These are phyloP conservation scores for Trichomalopsis sarcophagae DNA, from an alignment of 1,140 invertebrate species.

Conservation along the genomic window DNA sequence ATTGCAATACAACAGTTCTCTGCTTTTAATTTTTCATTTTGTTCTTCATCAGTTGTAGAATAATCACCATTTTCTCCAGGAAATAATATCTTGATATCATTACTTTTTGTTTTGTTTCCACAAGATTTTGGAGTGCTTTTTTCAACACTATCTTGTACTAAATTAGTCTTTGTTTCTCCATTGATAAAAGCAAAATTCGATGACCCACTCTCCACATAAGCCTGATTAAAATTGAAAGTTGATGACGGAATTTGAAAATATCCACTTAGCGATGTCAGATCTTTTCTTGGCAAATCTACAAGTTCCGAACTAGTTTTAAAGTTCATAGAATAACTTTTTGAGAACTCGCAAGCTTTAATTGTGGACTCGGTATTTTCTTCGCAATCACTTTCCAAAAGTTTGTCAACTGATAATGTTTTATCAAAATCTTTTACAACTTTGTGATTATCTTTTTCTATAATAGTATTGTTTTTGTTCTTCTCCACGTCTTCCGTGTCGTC, in stretches of 20 bases:
- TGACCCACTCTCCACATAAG: not conserved
- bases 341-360: conserved; percentile 13
- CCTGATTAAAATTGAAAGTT: not conserved
- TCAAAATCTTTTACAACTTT: conserved; percentile 38
- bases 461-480: not conserved
- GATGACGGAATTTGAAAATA: conserved; percentile 37
- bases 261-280: conserved; percentile 22
- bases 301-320: conserved; percentile 1
- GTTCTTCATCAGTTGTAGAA: not conserved
- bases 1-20: conserved; percentile 9
- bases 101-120: not conserved
- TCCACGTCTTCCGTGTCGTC: conserved; percentile 19
- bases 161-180: not conserved
- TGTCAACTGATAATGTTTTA: conserved; percentile 58
- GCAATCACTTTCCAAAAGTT: conserved; percentile 24
- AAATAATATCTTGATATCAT: not conserved
- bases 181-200: not conserved
- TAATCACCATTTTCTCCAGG: not conserved
- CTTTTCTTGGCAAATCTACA: not conserved
- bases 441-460: conserved; percentile 4
- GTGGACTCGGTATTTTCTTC: not conserved
- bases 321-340: conserved; percentile 7
- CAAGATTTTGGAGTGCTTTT: not conserved
- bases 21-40: not conserved
- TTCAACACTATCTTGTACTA: not conserved